phyloP scores from a whole-genome alignment of 1,140 invertebrate species.

The Sesamia nonagrioides region DNA sequence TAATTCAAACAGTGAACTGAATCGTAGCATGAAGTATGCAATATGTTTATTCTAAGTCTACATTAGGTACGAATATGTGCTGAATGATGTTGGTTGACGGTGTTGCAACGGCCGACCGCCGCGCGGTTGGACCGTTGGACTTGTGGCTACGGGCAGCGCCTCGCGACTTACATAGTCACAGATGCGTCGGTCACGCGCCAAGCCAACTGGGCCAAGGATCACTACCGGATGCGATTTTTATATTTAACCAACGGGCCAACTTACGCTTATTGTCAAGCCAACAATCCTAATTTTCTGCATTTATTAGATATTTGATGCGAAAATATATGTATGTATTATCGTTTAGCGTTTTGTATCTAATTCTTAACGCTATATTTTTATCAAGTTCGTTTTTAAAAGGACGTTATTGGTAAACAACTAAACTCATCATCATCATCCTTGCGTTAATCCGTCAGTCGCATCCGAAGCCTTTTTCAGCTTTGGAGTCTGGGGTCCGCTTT shows the following conservation, averaged over 20 bases:
- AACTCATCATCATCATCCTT: too few species aligned
- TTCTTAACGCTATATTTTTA: conserved; percentile 3
- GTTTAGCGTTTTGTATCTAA: conserved; percentile 8
- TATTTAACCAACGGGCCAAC: conserved; percentile 57
- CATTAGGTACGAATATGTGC: conserved; percentile 38
- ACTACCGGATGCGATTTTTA: conserved; percentile 66
- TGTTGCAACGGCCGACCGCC: conserved; percentile 51
- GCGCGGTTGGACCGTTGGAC: too few species aligned
- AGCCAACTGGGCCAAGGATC: conserved; percentile 74
- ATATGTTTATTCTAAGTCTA: conserved; percentile 41
- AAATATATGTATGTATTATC: conserved; percentile 3
- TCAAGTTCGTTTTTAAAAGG: neutral
- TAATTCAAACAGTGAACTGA: conserved; percentile 29
- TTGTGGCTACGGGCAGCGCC: conserved; percentile 49
- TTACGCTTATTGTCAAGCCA: conserved; percentile 47
- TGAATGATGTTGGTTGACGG: conserved; percentile 51
- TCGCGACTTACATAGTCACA: conserved; percentile 51
- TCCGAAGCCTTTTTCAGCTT: too few species aligned
- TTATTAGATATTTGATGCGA: conserved; percentile 25
- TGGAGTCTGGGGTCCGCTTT: too few species aligned
- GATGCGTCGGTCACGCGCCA: conserved; percentile 71
- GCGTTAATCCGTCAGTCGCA: too few species aligned
- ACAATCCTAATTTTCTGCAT: conserved; percentile 39
- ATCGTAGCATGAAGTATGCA: conserved; percentile 9
- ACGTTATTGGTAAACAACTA: neutral